Conservation (phyloP, 2,888 invertebrate genomes). For the Petrophora chlorosata region DNA sequence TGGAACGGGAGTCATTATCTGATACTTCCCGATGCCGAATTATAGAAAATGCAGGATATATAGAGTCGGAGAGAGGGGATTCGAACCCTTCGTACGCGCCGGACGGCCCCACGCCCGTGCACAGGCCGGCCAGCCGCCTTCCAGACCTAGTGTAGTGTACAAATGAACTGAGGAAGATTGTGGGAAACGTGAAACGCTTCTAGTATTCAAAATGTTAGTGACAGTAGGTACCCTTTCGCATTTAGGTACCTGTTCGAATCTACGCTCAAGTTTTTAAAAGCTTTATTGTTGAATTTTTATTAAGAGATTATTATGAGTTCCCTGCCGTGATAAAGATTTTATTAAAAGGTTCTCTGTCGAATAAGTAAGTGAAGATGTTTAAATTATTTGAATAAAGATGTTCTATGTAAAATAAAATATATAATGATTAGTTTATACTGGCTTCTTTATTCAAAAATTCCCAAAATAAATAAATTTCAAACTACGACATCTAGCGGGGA, state of each 20-base stretch:
- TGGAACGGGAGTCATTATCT: conserved; percentile 55
- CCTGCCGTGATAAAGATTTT: conserved; percentile 65
- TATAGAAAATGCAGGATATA: conserved; percentile 78
- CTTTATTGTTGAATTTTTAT: conserved; percentile 80
- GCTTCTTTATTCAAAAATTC: not conserved
- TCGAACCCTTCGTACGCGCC: conserved; percentile 76
- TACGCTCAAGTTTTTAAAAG: conserved; percentile 81
- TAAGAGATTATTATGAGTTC: conserved; percentile 75
- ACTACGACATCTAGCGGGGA: conserved; percentile 17
- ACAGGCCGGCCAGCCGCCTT: conserved; percentile 48
- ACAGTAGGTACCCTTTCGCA: conserved; percentile 72
- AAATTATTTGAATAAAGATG: conserved; percentile 67
- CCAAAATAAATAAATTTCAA: conserved; percentile 15
- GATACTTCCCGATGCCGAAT: conserved; percentile 75
- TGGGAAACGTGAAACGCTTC: conserved; percentile 82
- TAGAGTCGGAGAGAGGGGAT: conserved; percentile 71
- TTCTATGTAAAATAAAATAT: conserved; percentile 70
- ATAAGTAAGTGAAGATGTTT: conserved; percentile 60
- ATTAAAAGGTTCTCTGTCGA: conserved; percentile 66
- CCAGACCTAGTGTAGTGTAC: conserved; percentile 68
- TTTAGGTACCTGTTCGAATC: conserved; percentile 75
- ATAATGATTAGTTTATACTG: conserved; percentile 35
- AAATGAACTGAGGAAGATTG: conserved; percentile 61
- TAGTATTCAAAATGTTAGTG: conserved; percentile 76
- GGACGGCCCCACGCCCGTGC: conserved; percentile 75